phyloP scores from a whole-genome alignment of 2,888 invertebrate species.

The Hyposoter didymator region DNA sequence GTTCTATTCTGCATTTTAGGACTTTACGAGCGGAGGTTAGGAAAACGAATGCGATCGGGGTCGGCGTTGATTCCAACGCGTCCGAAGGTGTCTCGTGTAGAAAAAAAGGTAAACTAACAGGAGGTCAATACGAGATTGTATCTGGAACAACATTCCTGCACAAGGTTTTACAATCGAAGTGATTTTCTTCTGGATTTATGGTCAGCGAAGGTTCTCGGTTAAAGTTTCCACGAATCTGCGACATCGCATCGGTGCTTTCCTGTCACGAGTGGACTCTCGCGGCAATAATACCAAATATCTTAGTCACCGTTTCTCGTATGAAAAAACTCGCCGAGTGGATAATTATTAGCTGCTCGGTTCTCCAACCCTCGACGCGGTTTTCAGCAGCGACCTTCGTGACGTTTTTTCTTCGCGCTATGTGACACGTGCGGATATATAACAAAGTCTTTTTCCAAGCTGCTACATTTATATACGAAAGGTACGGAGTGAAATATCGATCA shows the following conservation, averaged over 20 bases:
- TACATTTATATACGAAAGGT: background rate
- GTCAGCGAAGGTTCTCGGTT: background rate
- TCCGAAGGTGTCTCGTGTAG: background rate
- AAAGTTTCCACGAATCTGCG: conserved; percentile 22
- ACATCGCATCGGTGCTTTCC: conserved; percentile 13
- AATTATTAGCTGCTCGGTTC: conserved; percentile 15
- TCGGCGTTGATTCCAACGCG: background rate
- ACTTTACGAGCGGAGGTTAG: background rate
- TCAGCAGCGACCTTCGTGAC: conserved; percentile 27
- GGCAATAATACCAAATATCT: conserved; percentile 40
- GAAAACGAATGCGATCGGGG: background rate
- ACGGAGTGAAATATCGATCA: conserved; percentile 63
- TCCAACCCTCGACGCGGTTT: conserved; percentile 25
- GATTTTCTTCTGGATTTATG: conserved; percentile 25
- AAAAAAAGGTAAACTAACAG: background rate
- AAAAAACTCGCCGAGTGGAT: conserved; percentile 13
- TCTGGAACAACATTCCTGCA: conserved; percentile 21
- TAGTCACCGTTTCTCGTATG: conserved; percentile 1
- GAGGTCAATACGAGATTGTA: background rate
- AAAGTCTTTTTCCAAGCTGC: conserved; percentile 36
- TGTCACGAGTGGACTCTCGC: conserved; percentile 16
- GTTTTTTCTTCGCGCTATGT: background rate
- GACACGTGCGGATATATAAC: conserved; percentile 51
- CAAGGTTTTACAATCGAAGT: conserved; percentile 2
- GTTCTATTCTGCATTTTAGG: conserved; percentile 16